A percentile compares a stretch with the other conserved stretches of the same genome.
These are phyloP conservation scores for Tribolium castaneum DNA, from an alignment of 1,140 invertebrate species.

Conservation along the genomic window DNA sequence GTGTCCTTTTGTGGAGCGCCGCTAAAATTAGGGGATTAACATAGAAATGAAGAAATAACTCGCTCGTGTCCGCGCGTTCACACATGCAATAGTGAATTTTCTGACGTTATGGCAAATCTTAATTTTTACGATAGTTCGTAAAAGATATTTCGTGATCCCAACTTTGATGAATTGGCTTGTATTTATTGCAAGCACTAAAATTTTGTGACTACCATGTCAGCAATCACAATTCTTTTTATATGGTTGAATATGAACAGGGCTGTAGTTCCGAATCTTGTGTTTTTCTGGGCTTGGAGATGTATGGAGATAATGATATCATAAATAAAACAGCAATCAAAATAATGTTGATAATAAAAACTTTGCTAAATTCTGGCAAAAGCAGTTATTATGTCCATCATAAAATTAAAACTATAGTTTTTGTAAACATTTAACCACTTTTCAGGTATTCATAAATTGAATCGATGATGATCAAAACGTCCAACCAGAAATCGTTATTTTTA, in stretches of 20 bases:
- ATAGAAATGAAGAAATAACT: slow-evolving; percentile 18
- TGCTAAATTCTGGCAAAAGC: neutral
- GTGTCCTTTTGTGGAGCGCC: slow-evolving; percentile 15
- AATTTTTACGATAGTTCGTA: slow-evolving; percentile 27
- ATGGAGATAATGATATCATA: neutral
- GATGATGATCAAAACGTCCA: slow-evolving; percentile 13
- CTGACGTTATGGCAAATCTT: neutral
- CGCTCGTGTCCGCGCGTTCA: neutral
- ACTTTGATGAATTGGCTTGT: slow-evolving; percentile 32
- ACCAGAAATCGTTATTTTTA: slow-evolving; percentile 5
- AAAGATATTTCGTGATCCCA: slow-evolving; percentile 22
- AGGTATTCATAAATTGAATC: slow-evolving; percentile 5
- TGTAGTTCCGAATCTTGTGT: neutral
- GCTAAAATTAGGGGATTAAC: slow-evolving; percentile 9
- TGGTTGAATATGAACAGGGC: neutral
- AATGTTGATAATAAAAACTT: neutral
- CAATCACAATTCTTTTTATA: slow-evolving; percentile 25
- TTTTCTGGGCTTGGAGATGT: neutral
- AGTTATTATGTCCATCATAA: neutral
- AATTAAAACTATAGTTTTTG: neutral
- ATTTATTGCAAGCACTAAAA: slow-evolving; percentile 31
- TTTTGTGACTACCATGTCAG: slow-evolving; percentile 33
- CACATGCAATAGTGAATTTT: neutral
- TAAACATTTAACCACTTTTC: neutral
- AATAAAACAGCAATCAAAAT: slow-evolving; percentile 3